Percentiles rank a stretch among this genome's conserved stretches.
These are phyloP conservation scores for Halcyon smyrnensis DNA, from an alignment of 2,797 vertebrate genomes.

Conservation along the genomic window DNA sequence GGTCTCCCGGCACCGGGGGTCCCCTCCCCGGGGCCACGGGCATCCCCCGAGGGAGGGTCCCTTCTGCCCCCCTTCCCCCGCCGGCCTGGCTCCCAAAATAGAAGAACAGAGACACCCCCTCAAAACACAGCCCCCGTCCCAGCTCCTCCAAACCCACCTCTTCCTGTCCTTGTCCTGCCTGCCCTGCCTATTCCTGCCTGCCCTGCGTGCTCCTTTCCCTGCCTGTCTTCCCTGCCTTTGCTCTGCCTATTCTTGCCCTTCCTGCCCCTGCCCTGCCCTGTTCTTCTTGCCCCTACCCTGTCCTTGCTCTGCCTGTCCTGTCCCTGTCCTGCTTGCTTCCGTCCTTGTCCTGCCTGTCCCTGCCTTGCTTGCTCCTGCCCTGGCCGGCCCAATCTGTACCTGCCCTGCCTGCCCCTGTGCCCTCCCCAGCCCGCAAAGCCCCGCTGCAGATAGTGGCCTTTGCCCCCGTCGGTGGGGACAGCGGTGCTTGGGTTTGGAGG, in stretches of 20 bases:
- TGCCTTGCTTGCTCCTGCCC: not conserved
- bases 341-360: not conserved
- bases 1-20: accelerated
- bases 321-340: no score
- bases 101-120: not conserved
- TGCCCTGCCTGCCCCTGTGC: not conserved
- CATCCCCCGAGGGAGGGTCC: not conserved
- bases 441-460: accelerated
- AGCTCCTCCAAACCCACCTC: not conserved
- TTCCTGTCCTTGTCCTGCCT: not conserved
- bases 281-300: no score
- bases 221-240: not conserved
- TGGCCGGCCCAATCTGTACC: not conserved
- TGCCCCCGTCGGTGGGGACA: not conserved
- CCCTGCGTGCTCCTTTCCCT: not conserved
- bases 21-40: not conserved
- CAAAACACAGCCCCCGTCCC: no score
- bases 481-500: accelerated
- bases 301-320: not conserved
- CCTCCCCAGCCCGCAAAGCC: not conserved
- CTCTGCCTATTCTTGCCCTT: not conserved
- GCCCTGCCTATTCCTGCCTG: not conserved
- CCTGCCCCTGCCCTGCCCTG: no score
- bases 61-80: not conserved
- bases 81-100: not conserved